Evolutionary conservation across 1,140 invertebrate species (phyloP).

Genomic region (Zophobas atratus): DNA sequence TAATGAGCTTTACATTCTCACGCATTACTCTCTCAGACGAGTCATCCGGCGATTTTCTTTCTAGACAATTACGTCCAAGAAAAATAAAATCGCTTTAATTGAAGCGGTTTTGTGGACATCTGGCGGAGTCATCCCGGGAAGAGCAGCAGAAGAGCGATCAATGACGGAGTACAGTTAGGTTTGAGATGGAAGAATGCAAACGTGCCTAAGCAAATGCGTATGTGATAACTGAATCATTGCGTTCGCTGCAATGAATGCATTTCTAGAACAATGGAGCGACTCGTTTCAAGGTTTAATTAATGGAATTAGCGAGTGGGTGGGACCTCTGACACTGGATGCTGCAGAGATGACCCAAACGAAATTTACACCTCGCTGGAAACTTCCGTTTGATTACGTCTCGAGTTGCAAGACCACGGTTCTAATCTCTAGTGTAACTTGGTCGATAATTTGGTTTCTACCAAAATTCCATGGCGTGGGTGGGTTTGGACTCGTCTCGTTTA

Average conservation of each 20-base stretch:
- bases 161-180: neutral
- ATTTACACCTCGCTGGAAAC: neutral
- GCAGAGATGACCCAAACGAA: constrained; percentile 19
- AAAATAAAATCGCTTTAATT: constrained; percentile 30
- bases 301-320: constrained; percentile 30
- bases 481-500: too few species aligned
- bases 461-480: too few species aligned
- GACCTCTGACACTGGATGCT: constrained; percentile 14
- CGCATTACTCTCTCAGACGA: constrained; percentile 25
- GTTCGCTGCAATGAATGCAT: constrained; percentile 19
- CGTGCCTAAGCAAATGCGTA: neutral
- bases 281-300: constrained; percentile 38
- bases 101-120: constrained; percentile 1
- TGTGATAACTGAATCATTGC: constrained; percentile 32
- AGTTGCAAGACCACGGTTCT: too few species aligned
- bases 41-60: constrained; percentile 15
- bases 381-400: too few species aligned
- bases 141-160: neutral
- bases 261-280: constrained; percentile 30
- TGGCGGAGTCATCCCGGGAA: neutral
- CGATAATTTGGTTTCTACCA: too few species aligned
- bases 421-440: too few species aligned
- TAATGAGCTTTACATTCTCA: constrained; percentile 42
- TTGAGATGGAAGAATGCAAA: neutral
- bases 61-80: neutral